A percentile compares a stretch with the other conserved stretches of the same genome.
Conservation (phyloP, 2,888 invertebrate genomes). For the Tenthredo amoena region DNA sequence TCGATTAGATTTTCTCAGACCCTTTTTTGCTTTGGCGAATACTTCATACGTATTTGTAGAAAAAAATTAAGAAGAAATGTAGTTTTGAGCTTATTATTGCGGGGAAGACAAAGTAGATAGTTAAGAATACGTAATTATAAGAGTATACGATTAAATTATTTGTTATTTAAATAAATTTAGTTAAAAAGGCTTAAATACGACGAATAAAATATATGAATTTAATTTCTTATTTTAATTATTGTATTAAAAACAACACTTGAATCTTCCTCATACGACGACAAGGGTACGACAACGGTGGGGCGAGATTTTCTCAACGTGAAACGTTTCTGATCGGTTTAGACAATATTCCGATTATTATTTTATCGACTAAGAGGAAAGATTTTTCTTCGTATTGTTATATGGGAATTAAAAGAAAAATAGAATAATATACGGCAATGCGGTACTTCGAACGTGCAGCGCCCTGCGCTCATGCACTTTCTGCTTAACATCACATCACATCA, state of each 20-base stretch:
- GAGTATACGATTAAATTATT: background rate
- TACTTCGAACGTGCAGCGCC: slow-evolving; percentile 63
- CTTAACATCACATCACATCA: slow-evolving; percentile 59
- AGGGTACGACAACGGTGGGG: background rate
- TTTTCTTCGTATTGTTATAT: background rate
- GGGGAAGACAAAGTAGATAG: background rate
- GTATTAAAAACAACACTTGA: slow-evolving; percentile 25
- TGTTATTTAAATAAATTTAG: background rate
- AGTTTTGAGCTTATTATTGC: background rate
- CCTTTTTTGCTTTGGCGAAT: slow-evolving; percentile 16
- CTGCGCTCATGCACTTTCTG: slow-evolving; percentile 63
- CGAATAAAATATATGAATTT: slow-evolving; percentile 12
- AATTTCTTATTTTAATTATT: slow-evolving; percentile 25
- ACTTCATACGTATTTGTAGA: background rate
- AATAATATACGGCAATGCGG: slow-evolving; percentile 71
- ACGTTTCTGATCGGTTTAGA: background rate
- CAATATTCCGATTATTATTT: background rate
- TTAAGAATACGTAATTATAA: background rate
- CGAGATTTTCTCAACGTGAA: background rate
- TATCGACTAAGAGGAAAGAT: background rate
- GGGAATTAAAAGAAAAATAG: slow-evolving; percentile 4
- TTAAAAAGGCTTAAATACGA: background rate
- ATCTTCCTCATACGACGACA: background rate
- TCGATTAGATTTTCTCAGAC: background rate
- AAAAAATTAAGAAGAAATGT: background rate